Evolutionary conservation across 2,113 vertebrate species (phyloP), one percentile per base, ranked within the genome.

Genomic region (Sigmodon hispidus): DNA sequence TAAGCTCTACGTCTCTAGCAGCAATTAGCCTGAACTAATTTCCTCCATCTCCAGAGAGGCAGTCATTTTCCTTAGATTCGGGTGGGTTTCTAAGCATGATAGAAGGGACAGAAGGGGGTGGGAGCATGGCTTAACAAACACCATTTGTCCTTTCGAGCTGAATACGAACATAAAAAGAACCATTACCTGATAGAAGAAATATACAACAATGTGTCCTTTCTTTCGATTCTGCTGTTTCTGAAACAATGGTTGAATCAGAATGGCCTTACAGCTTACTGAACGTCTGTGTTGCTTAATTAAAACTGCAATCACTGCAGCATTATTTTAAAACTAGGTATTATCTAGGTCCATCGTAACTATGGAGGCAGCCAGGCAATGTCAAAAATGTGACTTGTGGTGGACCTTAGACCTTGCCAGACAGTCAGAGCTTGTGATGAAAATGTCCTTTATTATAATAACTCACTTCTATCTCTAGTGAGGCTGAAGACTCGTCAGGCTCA

Each of bases 1-100:
- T 94, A 81, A 90, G 90, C 40, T 69, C 90, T 92, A 85, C 52
- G 91, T 96, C 90, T 67, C 84, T 59, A 80, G 59, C 70, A 86
- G 94, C 94, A 92, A 96, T 97, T 96, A 96, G 93, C 92, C 90
- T 93, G 96, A 94, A 95, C 95, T 95, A 95, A 96, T 96, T 90
- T 93, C 80, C 69, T n/a, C 63, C 84, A 88, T 95, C 92, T 96
- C 95, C 65, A 10, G 87, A 94, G 94, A 94, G 48, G 57, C n/a
- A 36, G 73, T 95, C 45, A 70, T 94, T 96, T 96, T 85, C 69
- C 52, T 76, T 76, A 93, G 90, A 93, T 94, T 65, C 85, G 84
- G 69, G 76, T 65, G 87, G 84, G 69, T 79, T 93, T 80, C 87
- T 43, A 88, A 48, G 94, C 84, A 45, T 63, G 36, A 43, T 43